These are phyloP conservation scores for Latrodectus elegans DNA, from an alignment of 2,888 invertebrate species.

Conservation along the genomic window DNA sequence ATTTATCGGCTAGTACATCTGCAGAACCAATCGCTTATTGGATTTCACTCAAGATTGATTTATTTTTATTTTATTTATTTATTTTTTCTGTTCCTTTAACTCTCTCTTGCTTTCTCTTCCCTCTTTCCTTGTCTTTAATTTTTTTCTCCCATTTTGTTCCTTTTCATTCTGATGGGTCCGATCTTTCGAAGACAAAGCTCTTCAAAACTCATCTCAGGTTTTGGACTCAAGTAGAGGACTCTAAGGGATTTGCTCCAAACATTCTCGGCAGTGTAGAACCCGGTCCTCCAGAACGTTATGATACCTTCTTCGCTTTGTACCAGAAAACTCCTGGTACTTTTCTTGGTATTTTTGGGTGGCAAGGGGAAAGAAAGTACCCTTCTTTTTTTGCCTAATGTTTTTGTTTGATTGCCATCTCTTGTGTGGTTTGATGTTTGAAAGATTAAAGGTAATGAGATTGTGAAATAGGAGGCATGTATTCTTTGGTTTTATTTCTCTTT, in stretches of 20 bases:
- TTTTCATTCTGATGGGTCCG: conserved; percentile 13
- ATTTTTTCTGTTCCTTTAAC: background rate
- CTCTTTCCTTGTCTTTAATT: background rate
- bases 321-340: background rate
- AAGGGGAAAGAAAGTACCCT: background rate
- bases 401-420: conserved; percentile 1
- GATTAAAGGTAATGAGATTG: conserved; percentile 59
- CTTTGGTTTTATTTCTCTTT: background rate
- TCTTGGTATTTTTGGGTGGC: background rate
- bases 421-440: conserved; percentile 37
- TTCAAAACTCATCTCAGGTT: conserved; percentile 49
- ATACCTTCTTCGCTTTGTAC: conserved; percentile 14
- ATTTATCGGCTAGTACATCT: background rate
- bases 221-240: conserved; percentile 6
- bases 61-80: conserved; percentile 13
- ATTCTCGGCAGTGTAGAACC: conserved; percentile 5
- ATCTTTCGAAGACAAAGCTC: conserved; percentile 40
- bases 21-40: conserved; percentile 49
- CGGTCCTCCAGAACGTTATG: too few species aligned
- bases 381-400: background rate
- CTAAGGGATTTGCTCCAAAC: conserved; percentile 42
- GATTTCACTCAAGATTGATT: conserved; percentile 57
- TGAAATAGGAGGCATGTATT: conserved; percentile 31
- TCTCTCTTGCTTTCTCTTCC: conserved; percentile 7
- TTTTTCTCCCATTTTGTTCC: conserved; percentile 1